Evolutionary conservation across 2,797 vertebrate genomes (phyloP).

Genomic region (Sciurus vulgaris): DNA sequence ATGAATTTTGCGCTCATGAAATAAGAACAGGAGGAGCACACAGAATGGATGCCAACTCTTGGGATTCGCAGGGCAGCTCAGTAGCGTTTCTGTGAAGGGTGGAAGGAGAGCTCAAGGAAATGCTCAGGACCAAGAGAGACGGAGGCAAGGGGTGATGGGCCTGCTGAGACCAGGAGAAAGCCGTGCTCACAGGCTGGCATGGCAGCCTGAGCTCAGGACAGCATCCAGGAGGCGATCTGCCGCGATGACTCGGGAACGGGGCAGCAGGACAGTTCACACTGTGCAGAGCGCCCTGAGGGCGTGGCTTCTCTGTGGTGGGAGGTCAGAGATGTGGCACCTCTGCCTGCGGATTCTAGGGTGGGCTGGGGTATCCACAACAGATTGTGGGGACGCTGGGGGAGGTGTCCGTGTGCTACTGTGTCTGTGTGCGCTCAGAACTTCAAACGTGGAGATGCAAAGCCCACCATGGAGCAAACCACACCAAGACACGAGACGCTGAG

Average conservation of each 20-base stretch:
- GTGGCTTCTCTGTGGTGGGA: fast-evolving
- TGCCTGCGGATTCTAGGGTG: not conserved
- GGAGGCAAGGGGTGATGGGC: too few species aligned
- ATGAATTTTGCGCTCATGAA: not conserved
- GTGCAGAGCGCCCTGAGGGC: fast-evolving
- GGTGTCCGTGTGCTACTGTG: too few species aligned
- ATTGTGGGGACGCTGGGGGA: fast-evolving
- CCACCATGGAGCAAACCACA: not conserved
- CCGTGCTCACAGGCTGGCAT: too few species aligned
- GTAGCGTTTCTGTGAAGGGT: not conserved
- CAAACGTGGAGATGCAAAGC: not conserved
- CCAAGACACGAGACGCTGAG: not conserved
- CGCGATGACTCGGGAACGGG: not conserved
- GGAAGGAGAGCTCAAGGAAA: not conserved
- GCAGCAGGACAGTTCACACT: not conserved
- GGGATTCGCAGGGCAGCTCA: not conserved
- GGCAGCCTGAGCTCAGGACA: too few species aligned
- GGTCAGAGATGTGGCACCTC: not conserved
- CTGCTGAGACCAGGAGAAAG: too few species aligned
- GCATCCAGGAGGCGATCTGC: not conserved
- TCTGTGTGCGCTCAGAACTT: not conserved
- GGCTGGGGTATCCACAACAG: fast-evolving
- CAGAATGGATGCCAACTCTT: not conserved
- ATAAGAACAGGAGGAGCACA: not conserved
- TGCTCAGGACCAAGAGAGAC: not conserved